Evolutionary conservation across 2,888 invertebrate genomes (phyloP).

Genomic region (Lutraria lutraria): DNA sequence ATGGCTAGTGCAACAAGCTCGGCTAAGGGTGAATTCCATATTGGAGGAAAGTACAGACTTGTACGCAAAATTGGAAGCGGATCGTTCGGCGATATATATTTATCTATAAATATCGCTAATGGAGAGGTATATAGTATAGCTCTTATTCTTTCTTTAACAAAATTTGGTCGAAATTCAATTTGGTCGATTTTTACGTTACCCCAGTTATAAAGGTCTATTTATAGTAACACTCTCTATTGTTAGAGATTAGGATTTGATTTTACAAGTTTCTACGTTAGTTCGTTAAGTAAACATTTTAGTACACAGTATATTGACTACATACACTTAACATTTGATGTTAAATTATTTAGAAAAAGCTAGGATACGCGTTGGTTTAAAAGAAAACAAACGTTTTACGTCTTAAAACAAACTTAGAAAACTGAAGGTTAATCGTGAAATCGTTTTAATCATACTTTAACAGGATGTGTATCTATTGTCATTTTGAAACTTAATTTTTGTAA

Average conservation of each 20-base stretch:
- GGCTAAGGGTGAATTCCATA: slow-evolving; percentile 84
- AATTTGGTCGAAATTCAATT: neutral
- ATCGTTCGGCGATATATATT: slow-evolving; percentile 87
- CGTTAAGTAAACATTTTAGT: neutral
- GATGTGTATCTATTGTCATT: neutral
- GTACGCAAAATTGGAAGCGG: slow-evolving; percentile 87
- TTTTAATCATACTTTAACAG: neutral
- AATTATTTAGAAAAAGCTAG: neutral
- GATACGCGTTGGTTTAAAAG: neutral
- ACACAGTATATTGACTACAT: neutral
- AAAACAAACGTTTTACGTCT: neutral
- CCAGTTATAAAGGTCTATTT: slow-evolving; percentile 1
- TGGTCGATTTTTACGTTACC: neutral
- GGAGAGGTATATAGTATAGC: slow-evolving; percentile 83
- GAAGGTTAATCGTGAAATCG: neutral
- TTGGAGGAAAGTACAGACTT: slow-evolving; percentile 86
- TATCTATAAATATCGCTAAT: slow-evolving; percentile 85
- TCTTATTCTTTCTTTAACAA: neutral
- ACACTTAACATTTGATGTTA: neutral
- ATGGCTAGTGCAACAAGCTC: slow-evolving; percentile 80
- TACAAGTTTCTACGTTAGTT: neutral
- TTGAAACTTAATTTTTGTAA: neutral
- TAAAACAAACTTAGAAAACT: neutral
- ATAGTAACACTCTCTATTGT: neutral
- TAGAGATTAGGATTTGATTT: neutral